Base-by-base conservation (phyloP, 37 sponge, comb jelly and placozoan species). In the Trichoplax adhaerens region DNA sequence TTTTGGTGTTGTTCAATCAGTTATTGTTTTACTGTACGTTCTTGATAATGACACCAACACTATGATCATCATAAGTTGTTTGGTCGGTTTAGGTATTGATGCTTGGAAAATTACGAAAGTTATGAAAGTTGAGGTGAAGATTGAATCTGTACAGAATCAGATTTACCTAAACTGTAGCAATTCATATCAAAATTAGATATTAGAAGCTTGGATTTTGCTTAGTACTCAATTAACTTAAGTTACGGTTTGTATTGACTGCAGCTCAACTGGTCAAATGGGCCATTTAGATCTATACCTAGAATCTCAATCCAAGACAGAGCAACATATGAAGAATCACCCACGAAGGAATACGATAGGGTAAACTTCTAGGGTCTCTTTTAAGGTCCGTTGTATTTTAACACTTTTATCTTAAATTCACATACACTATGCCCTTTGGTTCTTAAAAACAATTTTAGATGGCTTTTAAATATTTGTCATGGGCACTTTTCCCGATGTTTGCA, bases 61-160 rank as follows among this genome's bases (percentile, higher is more conserved):
- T 3, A 78, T 95, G 58, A 74, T 95, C 75, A 85, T 91, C 69
- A 77, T 95, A 72, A 81, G 83, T 53, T 77, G 82, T 4, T 85
- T 85, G 58, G 66, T 95, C 3, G 87, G 80, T 10, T 80, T 95
- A 58, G 69, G 73, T 5, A 95, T 95, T 70, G 97, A 95, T 50
- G 5, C 83, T 54, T 95, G 97, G 97, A 95, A 95, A 68, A 82
- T 95, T 8, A 91, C 97, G 6, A 95, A 95, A 78, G 97, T 95
- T 58, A 77, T 81, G n/a, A 63, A 83, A 12, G 66, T 95, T 6
- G 64, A 70, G 62, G 79, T 78, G 74, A 12, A 29, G 29, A 29
- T 29, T 29, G 29, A 29, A 29, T 29, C 29, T 29, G 29, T 29
- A 29, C 29, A 29, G 29, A 29, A 29, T 29, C 29, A 29, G 29